These are phyloP conservation scores for Danio kyathit DNA, from an alignment of 2,797 vertebrate species.

Conservation along the genomic window DNA sequence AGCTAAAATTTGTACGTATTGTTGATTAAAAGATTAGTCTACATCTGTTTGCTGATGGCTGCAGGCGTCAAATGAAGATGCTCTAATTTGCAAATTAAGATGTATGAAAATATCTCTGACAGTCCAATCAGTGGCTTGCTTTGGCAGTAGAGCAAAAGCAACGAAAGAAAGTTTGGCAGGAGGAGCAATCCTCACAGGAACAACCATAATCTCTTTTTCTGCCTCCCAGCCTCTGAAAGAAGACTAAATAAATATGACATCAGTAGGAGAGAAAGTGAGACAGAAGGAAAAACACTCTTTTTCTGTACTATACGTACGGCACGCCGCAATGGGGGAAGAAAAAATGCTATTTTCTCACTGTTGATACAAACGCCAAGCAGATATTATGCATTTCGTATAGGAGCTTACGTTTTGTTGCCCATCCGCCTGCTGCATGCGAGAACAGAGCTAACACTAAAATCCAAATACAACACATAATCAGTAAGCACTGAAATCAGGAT, in stretches of 20 bases:
- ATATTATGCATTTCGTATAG: constrained; percentile 66
- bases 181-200: constrained; percentile 83
- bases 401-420: not conserved
- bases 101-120: constrained; percentile 86
- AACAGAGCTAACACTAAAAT: constrained; percentile 12
- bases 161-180: constrained; percentile 80
- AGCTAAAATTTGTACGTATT: constrained; percentile 22
- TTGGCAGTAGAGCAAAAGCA: constrained; percentile 77
- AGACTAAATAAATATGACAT: constrained; percentile 91
- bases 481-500: constrained; percentile 87
- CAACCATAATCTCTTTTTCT: constrained; percentile 88
- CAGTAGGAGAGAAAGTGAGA: constrained; percentile 64
- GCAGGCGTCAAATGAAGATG: constrained; percentile 67
- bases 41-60: constrained; percentile 53
- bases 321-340: constrained; percentile 69
- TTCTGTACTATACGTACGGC: constrained; percentile 73
- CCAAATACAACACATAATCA: constrained; percentile 82
- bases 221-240: constrained; percentile 83
- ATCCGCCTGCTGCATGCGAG: constrained; percentile 9
- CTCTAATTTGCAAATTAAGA: constrained; percentile 95
- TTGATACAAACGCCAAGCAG: constrained; percentile 64
- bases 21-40: constrained; percentile 56
- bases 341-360: constrained; percentile 7
- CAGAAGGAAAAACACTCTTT: constrained; percentile 6
- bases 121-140: constrained; percentile 88